Evolutionary conservation across 1,140 invertebrate species (phyloP).

Genomic region (Drosophila hydei): DNA sequence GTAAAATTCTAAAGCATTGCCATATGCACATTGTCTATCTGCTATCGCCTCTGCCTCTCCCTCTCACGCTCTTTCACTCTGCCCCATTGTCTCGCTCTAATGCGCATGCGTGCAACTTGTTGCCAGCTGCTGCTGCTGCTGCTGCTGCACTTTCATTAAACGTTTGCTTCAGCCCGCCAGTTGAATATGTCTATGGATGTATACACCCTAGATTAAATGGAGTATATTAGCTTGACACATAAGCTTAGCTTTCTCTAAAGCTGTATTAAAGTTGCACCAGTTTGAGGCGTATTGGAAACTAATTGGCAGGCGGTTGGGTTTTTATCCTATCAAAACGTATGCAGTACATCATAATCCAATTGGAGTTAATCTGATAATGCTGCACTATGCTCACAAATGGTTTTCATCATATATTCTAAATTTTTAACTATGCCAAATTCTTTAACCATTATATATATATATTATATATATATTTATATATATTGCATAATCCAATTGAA

Average conservation of each 20-base stretch:
- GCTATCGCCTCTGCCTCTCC: constrained; percentile 10
- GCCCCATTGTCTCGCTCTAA: constrained; percentile 2
- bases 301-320: no score
- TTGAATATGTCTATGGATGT: constrained; percentile 25
- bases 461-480: no score
- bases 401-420: no score
- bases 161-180: constrained; percentile 5
- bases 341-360: no score
- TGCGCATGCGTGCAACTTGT: constrained; percentile 73
- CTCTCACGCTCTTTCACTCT: constrained; percentile 9
- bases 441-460: no score
- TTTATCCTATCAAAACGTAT: no score
- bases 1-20: constrained; percentile 66
- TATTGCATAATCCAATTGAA: not conserved
- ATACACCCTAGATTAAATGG: not conserved
- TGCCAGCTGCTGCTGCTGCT: constrained; percentile 53
- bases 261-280: no score
- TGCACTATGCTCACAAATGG: no score
- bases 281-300: no score
- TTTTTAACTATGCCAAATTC: no score
- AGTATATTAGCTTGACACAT: not conserved
- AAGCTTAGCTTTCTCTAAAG: no score
- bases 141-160: constrained; percentile 69
- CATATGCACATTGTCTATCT: constrained; percentile 43
- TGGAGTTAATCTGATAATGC: no score